A percentile compares a stretch with the other conserved stretches of the same genome.
Conservation (phyloP, 1,140 invertebrate genomes). For the Dreissena polymorpha region DNA sequence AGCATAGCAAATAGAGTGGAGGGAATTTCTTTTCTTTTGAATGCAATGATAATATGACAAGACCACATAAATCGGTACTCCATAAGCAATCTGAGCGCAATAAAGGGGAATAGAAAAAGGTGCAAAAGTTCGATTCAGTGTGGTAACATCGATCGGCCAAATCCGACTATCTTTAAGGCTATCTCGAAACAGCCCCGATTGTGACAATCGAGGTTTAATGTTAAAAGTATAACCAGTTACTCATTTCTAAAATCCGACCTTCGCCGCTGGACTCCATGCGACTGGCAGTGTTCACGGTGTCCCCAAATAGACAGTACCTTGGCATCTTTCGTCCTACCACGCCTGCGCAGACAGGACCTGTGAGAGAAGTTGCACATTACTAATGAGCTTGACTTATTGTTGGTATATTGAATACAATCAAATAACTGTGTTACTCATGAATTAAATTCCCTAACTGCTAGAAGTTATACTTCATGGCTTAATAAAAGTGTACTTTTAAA, state of each 20-base stretch:
- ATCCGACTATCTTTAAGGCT: neutral
- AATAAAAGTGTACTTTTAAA: too few relatives aligned
- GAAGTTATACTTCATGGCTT: neutral
- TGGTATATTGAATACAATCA: too few relatives aligned
- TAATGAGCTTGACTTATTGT: neutral
- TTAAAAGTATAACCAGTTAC: too few relatives aligned
- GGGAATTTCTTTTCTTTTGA: too few relatives aligned
- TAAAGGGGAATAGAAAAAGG: neutral
- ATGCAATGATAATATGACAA: too few relatives aligned
- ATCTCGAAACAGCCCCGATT: too few relatives aligned
- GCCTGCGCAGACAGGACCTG: slow-evolving; percentile 21
- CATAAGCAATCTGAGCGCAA: too few relatives aligned
- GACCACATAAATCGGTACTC: too few relatives aligned
- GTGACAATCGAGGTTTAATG: too few relatives aligned
- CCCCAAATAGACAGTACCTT: slow-evolving; percentile 36
- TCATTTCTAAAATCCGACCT: neutral
- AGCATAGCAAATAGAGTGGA: too few relatives aligned
- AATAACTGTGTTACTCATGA: neutral
- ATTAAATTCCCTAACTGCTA: neutral
- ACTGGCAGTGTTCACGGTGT: slow-evolving; percentile 37
- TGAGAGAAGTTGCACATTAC: neutral
- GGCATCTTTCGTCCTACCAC: slow-evolving; percentile 39
- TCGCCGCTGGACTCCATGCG: slow-evolving; percentile 28
- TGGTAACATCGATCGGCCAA: neutral
- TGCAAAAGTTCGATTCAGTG: neutral